Evolutionary conservation across 2,888 invertebrate species (phyloP), one percentile per base, ranked within the genome.

Genomic region (Chelonus formosanus): DNA sequence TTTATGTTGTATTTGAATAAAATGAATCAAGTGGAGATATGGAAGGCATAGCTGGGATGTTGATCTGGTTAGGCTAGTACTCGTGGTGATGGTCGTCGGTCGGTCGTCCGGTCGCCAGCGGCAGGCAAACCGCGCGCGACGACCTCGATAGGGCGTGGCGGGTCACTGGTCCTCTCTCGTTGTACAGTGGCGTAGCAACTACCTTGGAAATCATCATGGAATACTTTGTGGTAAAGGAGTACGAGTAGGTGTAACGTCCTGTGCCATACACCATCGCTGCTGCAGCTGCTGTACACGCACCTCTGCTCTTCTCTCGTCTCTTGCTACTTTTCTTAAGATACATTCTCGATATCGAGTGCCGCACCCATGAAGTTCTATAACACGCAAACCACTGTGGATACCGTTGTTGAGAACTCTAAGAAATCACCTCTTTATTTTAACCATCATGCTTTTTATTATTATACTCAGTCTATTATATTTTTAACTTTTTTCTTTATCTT

Each of bases 111-210:
- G 75, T 71, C 70, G 69, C 73, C 64, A 64, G 71, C 72, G 71
- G 56, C 50, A 69, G 68, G 71, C 72, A 70, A 57, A 52, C 60
- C 67, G 77, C 79, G 80, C 79, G 76, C 77, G 77, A 79, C 79
- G 81, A 81, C 82, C 82, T 82, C 79, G 77, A 75, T 79, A 81
- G 81, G 83, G 82, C 80, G 83, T 82, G 83, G 83, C 80, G 75
- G 82, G 82, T 83, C 82, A 82, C 80, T 80, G 80, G 77, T 79
- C 75, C 78, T 76, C 74, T 72, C 70, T 60, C 70, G 65, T 67
- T 68, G 58, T 61, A 65, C 70, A 71, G 67, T 68, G 68, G 70
- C 70, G 70, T 71, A 71, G 70, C 45, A 10, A 32, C 32, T 60
- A 40, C 47, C 40, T 36, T 40, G 40, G 40, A 40, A 40, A 6